Evolutionary conservation across 2,113 vertebrate genomes (phyloP).

Genomic region (Hyperoodon ampullatus): DNA sequence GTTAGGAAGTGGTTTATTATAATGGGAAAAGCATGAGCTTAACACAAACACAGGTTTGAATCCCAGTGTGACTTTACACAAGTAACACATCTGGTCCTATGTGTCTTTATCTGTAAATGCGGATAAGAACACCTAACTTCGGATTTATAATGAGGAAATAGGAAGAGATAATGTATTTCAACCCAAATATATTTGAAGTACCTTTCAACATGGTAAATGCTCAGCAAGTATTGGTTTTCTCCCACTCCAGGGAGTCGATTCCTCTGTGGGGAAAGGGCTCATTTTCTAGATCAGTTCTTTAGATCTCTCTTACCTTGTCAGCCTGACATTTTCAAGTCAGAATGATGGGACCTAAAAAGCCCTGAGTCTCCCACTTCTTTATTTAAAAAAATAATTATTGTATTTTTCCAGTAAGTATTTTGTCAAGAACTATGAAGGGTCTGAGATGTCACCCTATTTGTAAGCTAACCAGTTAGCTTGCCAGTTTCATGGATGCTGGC

Average conservation of each 20-base stretch:
- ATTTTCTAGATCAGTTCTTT: conserved; percentile 12
- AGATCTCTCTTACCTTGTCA: not conserved
- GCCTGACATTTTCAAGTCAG: conserved; percentile 7
- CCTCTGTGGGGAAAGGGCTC: not conserved
- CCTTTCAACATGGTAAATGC: not conserved
- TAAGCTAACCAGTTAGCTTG: not conserved
- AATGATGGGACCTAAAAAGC: not conserved
- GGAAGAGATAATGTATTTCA: not conserved
- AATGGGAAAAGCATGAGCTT: not conserved
- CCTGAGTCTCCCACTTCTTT: not conserved
- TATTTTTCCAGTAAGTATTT: not conserved
- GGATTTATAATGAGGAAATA: not conserved
- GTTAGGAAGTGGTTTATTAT: not conserved
- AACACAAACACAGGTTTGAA: not conserved
- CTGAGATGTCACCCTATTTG: not conserved
- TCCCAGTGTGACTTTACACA: not conserved
- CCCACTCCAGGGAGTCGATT: not conserved
- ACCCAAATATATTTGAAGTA: not conserved
- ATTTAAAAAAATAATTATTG: not conserved
- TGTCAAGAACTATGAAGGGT: not conserved
- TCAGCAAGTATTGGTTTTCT: not conserved
- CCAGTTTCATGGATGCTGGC: not conserved
- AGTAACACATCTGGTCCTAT: not conserved
- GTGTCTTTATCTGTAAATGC: not conserved
- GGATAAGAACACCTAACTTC: not conserved